Base-by-base conservation (phyloP, 2,888 invertebrate genomes). In the Macaria notata region DNA sequence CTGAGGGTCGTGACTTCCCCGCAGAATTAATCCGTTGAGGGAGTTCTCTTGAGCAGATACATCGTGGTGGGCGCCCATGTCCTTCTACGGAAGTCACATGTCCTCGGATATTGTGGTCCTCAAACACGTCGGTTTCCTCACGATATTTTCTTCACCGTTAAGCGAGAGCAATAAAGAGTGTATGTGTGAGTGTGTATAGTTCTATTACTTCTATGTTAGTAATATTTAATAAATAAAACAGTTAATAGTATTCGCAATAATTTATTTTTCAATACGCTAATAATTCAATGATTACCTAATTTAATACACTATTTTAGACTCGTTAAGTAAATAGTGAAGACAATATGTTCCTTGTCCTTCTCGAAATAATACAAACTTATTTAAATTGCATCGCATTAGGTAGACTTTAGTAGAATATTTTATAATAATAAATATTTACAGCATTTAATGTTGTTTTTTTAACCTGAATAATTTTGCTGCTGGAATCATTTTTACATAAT, bases 211-310 rank as follows among this genome's bases (percentile, higher is more conserved):
- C 19, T 30, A 39, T 44, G 44, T 43, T 19, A 19, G 1, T 19
- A 19, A 19, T 19, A 19, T 19, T 19, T 2, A 19, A 19, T 19
- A 0, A 56, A 33, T 45, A 33, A 53, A 53, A 57, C 31, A 48
- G 33, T 8, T 6, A 0, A 30, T 42, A 43, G 72, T 81, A 83
- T 85, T 82, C 76, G 81, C 82, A 88, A 88, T 89, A 87, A 88
- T 89, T 90, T 90, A 89, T 90, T 76, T 36, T 64, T 69, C 84
- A 76, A 82, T 88, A 88, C 80, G 72, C 86, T 89, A 89, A 83
- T 89, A 87, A 88, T 88, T 87, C 83, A 87, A 86, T 88, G 82
- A 83, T 80, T 78, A 83, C 79, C 70, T 80, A 82, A 77, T 77
- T 78, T 81, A 73, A 82, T 81, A 82, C n/a, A 83, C 84, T 87